Evolutionary conservation across 2,113 vertebrate species (phyloP).

Genomic region (Melanerpes aurifrons): DNA sequence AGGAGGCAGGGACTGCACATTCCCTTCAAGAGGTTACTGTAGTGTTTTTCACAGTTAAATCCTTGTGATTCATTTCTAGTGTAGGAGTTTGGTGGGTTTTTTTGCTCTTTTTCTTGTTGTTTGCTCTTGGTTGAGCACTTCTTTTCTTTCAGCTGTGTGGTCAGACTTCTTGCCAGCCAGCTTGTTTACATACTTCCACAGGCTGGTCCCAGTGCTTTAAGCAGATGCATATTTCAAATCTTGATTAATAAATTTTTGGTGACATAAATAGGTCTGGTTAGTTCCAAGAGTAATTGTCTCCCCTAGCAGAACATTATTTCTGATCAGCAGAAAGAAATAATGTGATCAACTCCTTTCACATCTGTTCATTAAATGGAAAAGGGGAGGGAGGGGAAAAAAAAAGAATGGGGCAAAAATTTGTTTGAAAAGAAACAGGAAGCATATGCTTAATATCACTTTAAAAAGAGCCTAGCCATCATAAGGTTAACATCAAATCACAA

Average conservation of each 20-base stretch:
- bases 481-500: conserved; percentile 69
- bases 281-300: conserved; percentile 53
- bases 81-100: neutral
- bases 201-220: neutral
- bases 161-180: neutral
- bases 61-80: neutral
- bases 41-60: neutral
- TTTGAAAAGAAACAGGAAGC: conserved; percentile 70
- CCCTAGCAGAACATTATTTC: conserved; percentile 44
- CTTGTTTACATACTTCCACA: neutral
- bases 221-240: conserved; percentile 33
- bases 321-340: conserved; percentile 59
- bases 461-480: conserved; percentile 10
- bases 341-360: conserved; percentile 47
- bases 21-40: neutral
- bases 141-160: neutral
- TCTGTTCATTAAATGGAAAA: conserved; percentile 61
- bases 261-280: conserved; percentile 38
- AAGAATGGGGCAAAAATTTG: conserved; percentile 26
- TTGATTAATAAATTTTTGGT: conserved; percentile 49
- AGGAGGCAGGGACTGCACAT: neutral
- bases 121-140: neutral
- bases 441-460: conserved; percentile 64
- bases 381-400: fast-evolving
- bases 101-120: neutral